Conservation (phyloP, 2,113 vertebrate species). For the Leucoraja erinaceus region DNA sequence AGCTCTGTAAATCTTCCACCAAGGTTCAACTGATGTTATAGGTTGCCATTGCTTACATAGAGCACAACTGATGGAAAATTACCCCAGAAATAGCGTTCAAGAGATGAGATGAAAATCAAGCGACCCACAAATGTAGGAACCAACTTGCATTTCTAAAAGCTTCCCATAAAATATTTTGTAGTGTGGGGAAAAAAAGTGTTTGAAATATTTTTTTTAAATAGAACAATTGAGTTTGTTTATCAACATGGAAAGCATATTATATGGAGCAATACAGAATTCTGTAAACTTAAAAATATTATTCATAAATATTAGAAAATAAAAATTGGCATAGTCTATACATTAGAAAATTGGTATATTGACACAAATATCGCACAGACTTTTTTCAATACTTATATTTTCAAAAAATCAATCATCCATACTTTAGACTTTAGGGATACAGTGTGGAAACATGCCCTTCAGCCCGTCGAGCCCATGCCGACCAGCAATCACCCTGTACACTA, state of each 20-base stretch:
- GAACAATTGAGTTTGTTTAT: not conserved
- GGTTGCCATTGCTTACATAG: not conserved
- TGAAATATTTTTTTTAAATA: not conserved
- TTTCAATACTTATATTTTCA: no score
- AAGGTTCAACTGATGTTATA: not conserved
- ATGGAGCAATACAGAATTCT: not conserved
- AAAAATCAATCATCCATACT: no score
- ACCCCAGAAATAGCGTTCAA: not conserved
- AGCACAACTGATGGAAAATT: not conserved
- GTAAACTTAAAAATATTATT: not conserved
- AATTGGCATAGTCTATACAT: not conserved
- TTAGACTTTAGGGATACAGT: no score
- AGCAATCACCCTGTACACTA: no score
- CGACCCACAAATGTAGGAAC: not conserved
- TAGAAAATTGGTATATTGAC: not conserved
- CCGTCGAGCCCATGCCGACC: no score
- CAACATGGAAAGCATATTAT: not conserved
- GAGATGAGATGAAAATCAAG: not conserved
- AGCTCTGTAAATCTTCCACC: not conserved
- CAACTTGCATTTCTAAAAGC: not conserved
- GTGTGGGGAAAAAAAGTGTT: not conserved
- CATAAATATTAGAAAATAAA: not conserved
- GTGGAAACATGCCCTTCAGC: no score
- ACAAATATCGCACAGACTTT: no score
- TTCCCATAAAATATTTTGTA: not conserved